Evolutionary conservation across 2,888 invertebrate genomes (phyloP).

Genomic region (Saturnia pavonia): DNA sequence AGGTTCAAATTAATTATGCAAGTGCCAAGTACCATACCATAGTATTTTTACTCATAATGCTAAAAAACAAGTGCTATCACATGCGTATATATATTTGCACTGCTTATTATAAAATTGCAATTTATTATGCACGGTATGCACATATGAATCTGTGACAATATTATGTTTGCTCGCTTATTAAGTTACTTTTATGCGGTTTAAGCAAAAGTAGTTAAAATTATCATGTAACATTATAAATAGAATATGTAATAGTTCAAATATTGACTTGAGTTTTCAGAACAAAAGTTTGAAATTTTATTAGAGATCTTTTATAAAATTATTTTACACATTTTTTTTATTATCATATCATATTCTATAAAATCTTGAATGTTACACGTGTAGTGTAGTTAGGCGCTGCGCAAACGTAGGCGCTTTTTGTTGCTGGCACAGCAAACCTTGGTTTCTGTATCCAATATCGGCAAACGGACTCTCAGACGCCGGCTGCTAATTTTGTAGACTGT

Average conservation of each 20-base stretch:
- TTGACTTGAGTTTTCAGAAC: not conserved
- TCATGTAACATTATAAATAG: slow-evolving; percentile 20
- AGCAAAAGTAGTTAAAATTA: slow-evolving; percentile 18
- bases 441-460: no score
- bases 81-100: slow-evolving; percentile 70
- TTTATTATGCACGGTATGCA: slow-evolving; percentile 71
- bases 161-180: slow-evolving; percentile 71
- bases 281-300: no score
- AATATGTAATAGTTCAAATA: slow-evolving; percentile 3
- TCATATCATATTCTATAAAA: not conserved
- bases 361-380: slow-evolving; percentile 7
- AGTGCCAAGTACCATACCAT: no score
- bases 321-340: not conserved
- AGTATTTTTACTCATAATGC: slow-evolving; percentile 1
- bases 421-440: no score
- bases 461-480: no score
- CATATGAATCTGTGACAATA: slow-evolving; percentile 51
- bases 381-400: not conserved
- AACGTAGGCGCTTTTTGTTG: no score
- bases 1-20: slow-evolving; percentile 7
- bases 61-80: slow-evolving; percentile 14
- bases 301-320: no score
- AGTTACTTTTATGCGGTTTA: slow-evolving; percentile 46
- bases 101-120: slow-evolving; percentile 72
- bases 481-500: no score